These are phyloP conservation scores for Mastomys natalensis DNA, from an alignment of 2,113 vertebrate species.

Conservation along the genomic window DNA sequence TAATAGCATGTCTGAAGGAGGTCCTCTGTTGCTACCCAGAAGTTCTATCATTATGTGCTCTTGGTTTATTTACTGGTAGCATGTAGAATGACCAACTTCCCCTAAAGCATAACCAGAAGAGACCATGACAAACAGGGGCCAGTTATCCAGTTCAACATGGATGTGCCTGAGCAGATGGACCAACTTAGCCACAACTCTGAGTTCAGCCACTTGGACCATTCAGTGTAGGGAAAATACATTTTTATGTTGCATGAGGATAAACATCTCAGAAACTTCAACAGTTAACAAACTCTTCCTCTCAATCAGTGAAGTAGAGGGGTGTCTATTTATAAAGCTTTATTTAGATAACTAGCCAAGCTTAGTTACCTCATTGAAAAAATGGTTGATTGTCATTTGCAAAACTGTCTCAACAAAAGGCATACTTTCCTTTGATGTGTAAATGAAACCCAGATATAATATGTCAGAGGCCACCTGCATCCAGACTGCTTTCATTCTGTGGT, in stretches of 20 bases:
- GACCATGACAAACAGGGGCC: background rate
- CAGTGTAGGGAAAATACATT: background rate
- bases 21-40: background rate
- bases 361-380: background rate
- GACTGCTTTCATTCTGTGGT: background rate
- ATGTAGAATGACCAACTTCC: background rate
- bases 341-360: background rate
- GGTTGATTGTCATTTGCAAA: background rate
- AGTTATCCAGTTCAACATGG: background rate
- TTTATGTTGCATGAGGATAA: background rate
- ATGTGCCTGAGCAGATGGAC: background rate
- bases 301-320: background rate
- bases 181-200: background rate
- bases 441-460: background rate
- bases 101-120: background rate
- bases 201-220: no score
- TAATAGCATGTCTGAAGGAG: background rate
- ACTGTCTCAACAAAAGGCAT: background rate
- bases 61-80: background rate
- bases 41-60: background rate
- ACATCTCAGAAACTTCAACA: background rate
- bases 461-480: no score
- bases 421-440: background rate
- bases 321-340: background rate
- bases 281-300: background rate